Base-by-base conservation (phyloP, 2,113 vertebrate species). In the Sigmodon hispidus region DNA sequence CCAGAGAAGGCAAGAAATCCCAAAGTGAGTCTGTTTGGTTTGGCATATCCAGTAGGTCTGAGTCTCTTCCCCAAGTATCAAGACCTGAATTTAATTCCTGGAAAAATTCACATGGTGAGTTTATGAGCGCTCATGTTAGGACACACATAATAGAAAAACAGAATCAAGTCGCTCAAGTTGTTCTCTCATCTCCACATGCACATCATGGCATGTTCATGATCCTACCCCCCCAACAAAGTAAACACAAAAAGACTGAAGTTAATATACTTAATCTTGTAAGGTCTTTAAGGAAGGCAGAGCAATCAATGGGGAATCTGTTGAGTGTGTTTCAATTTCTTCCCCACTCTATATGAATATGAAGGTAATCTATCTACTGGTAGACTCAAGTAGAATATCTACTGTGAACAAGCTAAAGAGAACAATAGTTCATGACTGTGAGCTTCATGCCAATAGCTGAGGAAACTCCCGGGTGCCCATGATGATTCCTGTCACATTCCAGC, bases 241-340 rank as follows among this genome's bases (percentile, higher is more conserved):
- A 73, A 52, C 48, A 50, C 16, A 50, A 76, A 52, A 31, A 79
- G 31, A 50, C 29, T 36, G 31, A 55, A 55, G 22, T 31, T 40
- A 81, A 61, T 86, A 70, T 29, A 75, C 29, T 52, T 76, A 22
- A 70, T 70, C 92, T 94, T 40, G 75, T 55, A 90, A 95, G 40
- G 86, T 22, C 72, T 79, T 84, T 40, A 67, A 94, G 61, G 75
- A 89, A 92, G 80, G 16, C 45, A 73, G 45, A 80, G 2, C 15
- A 69, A 36, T 67, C 45, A 59, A n/a, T 7, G n/a, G 43, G 89
- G 88, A 87, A 85, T 79, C 40, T 59, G 67, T 55, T 95, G 72
- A n/a, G 50, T 59, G 57, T n/a, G 36, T 40, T 96, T 26, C 22
- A 65, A 0, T 84, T n/a, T 43, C 72, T 87, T 94, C 55, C n/a